Percentiles rank a stretch among this genome's conserved stretches.
Conservation (phyloP, 2,113 vertebrate genomes). For the Speoplatyrhinus poulsoni region DNA sequence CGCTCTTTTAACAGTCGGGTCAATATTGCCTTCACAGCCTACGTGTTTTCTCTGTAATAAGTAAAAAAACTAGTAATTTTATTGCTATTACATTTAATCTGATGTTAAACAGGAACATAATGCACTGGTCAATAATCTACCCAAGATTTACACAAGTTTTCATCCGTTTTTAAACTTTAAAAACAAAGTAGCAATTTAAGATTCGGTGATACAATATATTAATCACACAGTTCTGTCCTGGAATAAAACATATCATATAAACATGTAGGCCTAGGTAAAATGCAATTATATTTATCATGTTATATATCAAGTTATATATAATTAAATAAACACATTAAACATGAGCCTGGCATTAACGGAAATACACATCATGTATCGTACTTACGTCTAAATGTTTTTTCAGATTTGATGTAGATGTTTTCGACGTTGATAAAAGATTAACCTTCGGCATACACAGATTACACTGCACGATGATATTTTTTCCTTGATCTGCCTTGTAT, state of each 20-base stretch:
- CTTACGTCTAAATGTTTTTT: conserved; percentile 78
- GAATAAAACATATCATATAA: background rate
- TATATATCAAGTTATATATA: conserved; percentile 1
- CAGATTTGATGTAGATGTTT: conserved; percentile 74
- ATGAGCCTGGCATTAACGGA: conserved; percentile 22
- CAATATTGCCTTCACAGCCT: conserved; percentile 63
- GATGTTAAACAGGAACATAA: no score
- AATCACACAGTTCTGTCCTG: no score
- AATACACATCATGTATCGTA: conserved; percentile 4
- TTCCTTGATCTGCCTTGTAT: conserved; percentile 73
- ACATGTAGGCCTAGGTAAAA: conserved; percentile 1
- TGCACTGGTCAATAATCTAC: no score
- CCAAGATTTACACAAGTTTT: no score
- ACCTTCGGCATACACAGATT: conserved; percentile 75
- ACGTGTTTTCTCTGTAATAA: conserved; percentile 71
- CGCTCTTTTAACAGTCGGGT: conserved; percentile 54
- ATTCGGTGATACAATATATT: no score
- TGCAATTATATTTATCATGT: conserved; percentile 44
- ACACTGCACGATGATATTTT: conserved; percentile 78
- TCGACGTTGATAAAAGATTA: conserved; percentile 73
- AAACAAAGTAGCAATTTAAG: no score
- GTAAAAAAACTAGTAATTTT: background rate
- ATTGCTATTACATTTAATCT: background rate
- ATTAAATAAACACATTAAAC: conserved; percentile 48
- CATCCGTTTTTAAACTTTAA: no score